Percentiles rank a stretch among this genome's conserved stretches.
Evolutionary conservation across 2,113 vertebrate genomes (phyloP).

Genomic region (Chamaetylas fuelleborni): DNA sequence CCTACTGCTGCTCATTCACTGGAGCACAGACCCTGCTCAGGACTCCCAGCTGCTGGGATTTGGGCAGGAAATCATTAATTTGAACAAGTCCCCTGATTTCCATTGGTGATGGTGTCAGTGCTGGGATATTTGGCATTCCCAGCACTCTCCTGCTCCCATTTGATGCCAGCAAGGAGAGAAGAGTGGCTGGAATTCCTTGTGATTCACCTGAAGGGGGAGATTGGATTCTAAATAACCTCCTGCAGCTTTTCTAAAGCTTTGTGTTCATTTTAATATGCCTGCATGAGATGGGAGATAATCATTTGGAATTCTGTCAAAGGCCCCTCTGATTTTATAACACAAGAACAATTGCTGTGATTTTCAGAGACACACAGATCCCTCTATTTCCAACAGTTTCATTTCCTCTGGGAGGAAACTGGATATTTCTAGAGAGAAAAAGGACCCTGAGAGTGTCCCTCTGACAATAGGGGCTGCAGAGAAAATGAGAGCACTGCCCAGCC

Average conservation of each 20-base stretch:
- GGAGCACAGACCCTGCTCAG: background rate
- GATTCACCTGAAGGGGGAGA: constrained; percentile 41
- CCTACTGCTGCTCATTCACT: fast-evolving
- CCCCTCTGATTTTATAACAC: constrained; percentile 56
- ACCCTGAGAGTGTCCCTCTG: constrained; percentile 36
- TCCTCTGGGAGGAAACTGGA: constrained; percentile 69
- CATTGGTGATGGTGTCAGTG: background rate
- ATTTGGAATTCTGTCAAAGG: constrained; percentile 65
- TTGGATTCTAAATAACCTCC: constrained; percentile 40
- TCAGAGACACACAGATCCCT: constrained; percentile 68
- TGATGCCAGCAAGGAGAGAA: background rate
- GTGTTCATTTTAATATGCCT: constrained; percentile 43
- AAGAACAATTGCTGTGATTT: constrained; percentile 74
- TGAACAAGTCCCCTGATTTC: background rate
- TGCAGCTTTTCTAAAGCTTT: constrained; percentile 25
- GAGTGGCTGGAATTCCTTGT: constrained; percentile 6
- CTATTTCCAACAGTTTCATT: constrained; percentile 60
- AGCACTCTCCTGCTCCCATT: background rate
- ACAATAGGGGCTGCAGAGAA: constrained; percentile 63
- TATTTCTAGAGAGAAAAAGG: constrained; percentile 71
- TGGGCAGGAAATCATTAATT: background rate
- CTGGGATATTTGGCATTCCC: background rate
- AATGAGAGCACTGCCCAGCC: constrained; percentile 39
- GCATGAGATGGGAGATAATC: constrained; percentile 51
- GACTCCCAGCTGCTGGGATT: background rate